phyloP scores from a whole-genome alignment of 2,113 vertebrate genomes.

The Crotalus viridis region DNA sequence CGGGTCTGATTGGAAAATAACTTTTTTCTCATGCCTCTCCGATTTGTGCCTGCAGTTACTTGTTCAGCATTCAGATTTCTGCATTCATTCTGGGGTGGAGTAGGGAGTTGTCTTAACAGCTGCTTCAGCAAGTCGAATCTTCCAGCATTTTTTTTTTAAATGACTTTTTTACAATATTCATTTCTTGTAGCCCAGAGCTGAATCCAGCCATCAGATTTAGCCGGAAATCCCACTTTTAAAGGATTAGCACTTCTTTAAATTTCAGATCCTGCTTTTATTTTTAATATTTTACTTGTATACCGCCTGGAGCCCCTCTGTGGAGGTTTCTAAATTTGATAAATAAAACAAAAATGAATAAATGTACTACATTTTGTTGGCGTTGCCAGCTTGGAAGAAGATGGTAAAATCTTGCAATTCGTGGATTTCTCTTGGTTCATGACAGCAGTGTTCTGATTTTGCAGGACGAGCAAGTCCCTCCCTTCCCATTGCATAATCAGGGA shows the following conservation, averaged over 20 bases:
- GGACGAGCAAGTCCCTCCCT: neutral
- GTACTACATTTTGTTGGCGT: neutral
- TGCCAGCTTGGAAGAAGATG: neutral
- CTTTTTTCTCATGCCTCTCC: neutral
- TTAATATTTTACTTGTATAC: neutral
- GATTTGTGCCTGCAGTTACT: neutral
- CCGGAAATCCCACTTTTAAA: neutral
- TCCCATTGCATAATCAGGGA: slow-evolving; percentile 19
- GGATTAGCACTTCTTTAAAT: neutral
- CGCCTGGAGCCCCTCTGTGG: neutral
- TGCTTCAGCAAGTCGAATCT: neutral
- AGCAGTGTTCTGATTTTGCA: slow-evolving; percentile 16
- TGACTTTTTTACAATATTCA: neutral
- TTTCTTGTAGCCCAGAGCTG: neutral
- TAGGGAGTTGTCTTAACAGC: neutral
- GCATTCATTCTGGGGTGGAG: neutral
- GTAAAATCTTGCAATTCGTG: rapidly evolving
- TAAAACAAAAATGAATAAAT: neutral
- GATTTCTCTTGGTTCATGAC: neutral
- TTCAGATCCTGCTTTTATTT: neutral
- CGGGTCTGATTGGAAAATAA: neutral
- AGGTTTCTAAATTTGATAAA: neutral
- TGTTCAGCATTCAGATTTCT: neutral
- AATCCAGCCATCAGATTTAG: neutral
- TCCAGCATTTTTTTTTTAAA: neutral